Evolutionary conservation across 2,113 vertebrate genomes (phyloP).

Genomic region (Hypanus sabinus): DNA sequence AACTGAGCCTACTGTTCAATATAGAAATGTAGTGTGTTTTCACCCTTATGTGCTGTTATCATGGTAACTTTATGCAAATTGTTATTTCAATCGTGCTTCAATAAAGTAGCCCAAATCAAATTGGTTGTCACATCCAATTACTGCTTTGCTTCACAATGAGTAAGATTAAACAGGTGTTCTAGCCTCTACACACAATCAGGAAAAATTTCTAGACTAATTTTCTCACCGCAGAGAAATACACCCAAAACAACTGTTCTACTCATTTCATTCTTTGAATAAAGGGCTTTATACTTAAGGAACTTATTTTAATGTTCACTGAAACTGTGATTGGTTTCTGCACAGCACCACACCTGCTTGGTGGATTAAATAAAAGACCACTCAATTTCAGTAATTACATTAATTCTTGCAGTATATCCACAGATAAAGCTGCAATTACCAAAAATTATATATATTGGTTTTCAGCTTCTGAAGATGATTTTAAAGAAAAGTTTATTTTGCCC

Average conservation of each 20-base stretch:
- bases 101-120: too few relatives aligned
- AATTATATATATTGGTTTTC: background rate
- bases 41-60: too few relatives aligned
- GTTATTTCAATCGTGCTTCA: too few relatives aligned
- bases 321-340: background rate
- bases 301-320: background rate
- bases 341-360: background rate
- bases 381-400: background rate
- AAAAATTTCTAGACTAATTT: background rate
- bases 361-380: background rate
- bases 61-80: too few relatives aligned
- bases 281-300: background rate
- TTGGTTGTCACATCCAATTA: too few relatives aligned
- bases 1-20: too few relatives aligned
- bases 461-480: background rate
- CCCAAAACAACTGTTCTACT: background rate
- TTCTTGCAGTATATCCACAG: background rate
- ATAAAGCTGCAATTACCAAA: background rate
- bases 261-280: background rate
- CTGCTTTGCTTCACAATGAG: too few relatives aligned
- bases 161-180: background rate
- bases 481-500: background rate
- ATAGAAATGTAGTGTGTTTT: too few relatives aligned
- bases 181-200: background rate
- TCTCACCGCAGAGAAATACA: background rate